A percentile compares a stretch with the other conserved stretches of the same genome.
These are phyloP conservation scores for Ariopsis seemanni DNA, from an alignment of 2,113 vertebrate genomes.

Conservation along the genomic window DNA sequence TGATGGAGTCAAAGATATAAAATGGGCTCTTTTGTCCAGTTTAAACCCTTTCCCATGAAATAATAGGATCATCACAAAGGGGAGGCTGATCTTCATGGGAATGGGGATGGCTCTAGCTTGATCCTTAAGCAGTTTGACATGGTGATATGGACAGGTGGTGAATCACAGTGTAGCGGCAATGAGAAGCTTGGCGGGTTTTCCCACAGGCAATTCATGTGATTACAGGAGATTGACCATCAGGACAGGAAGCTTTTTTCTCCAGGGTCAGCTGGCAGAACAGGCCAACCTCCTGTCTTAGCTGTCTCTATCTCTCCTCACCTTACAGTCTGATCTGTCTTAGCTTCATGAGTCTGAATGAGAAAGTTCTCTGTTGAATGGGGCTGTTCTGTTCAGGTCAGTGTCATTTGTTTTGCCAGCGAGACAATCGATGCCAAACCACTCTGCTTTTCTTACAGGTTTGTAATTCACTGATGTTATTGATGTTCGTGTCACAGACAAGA, in stretches of 20 bases:
- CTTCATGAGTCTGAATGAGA: not conserved
- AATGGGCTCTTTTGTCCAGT: not conserved
- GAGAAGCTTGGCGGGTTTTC: not conserved
- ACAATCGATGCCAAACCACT: too few species aligned
- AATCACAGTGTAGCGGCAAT: not conserved
- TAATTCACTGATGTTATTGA: too few species aligned
- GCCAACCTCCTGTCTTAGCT: not conserved
- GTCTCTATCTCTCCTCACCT: not conserved
- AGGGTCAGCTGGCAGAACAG: not conserved
- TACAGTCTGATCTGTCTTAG: not conserved
- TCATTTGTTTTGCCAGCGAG: too few species aligned
- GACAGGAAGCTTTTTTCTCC: not conserved
- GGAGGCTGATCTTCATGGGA: not conserved
- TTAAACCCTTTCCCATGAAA: not conserved
- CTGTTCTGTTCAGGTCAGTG: too few species aligned
- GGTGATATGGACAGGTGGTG: not conserved
- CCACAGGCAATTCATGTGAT: not conserved
- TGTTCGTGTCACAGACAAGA: too few species aligned
- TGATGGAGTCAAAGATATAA: not conserved
- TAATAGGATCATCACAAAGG: not conserved
- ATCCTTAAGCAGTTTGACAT: not conserved
- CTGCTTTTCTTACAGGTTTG: too few species aligned
- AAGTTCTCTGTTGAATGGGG: too few species aligned
- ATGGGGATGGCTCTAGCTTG: not conserved
- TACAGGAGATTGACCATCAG: not conserved